Base-by-base conservation (phyloP, 2,888 invertebrate genomes). In the Fragum fragum region DNA sequence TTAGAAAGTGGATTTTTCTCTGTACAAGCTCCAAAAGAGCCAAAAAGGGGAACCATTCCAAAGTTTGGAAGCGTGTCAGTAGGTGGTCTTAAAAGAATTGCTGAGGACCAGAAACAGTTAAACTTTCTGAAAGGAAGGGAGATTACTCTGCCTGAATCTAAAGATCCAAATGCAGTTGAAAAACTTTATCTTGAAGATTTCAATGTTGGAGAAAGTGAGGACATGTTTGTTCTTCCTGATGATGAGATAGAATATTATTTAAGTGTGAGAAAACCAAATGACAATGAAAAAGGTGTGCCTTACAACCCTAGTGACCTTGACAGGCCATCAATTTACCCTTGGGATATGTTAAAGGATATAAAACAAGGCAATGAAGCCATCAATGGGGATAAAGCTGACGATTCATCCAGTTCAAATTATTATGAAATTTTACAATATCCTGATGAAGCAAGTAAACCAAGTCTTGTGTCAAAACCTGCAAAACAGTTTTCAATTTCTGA, bases 1-100 rank as follows among this genome's bases (percentile, higher is more conserved):
- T 74, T 87, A 29, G 87, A 86, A 59, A 86, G 74, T 81, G 88
- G 87, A 36, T 90, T 90, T 79, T 87, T 83, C 69, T 89, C 90
- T 9, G 78, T 91, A 14, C 89, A 89, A 66, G 80, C 87, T 14
- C 39, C 71, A 1, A 78, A 66, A 68, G 71, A 75, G 57, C 14
- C 47, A 5, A 76, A 76, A n/a, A 59, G 75, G 16, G 75, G 66
- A 42, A 55, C 59, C n/a, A 79, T 81, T 52, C 84, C 82, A 21
- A 76, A 76, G 53, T 80, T 83, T 76, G 77, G 80, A 59, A 85
- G 82, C 52, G 52, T 68, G 14, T 66, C 76, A 26, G 57, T 57
- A 6, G 73, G 72, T 21, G 74, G 59, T 66, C 29, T 72, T 55
- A 69, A 75, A 18, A 78, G 75, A 59, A 72, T 76, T 26, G 68